A percentile compares a stretch with the other conserved stretches of the same genome.
Evolutionary conservation across 2,888 invertebrate species (phyloP).

Genomic region (Zaprionus obscuricornis): DNA sequence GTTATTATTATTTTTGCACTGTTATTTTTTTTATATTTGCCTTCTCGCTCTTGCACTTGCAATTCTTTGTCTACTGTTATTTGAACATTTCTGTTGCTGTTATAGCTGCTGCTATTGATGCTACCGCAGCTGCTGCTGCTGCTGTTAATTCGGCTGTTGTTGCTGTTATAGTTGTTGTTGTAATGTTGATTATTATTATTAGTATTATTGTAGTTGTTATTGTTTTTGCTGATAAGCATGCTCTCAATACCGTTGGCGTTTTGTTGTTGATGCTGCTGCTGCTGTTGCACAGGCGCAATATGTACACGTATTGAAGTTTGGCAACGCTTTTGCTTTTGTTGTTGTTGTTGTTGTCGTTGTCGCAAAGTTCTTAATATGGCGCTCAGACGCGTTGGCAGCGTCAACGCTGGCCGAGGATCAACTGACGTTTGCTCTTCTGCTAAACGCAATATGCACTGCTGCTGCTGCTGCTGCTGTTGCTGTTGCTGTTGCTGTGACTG

Average conservation of each 20-base stretch:
- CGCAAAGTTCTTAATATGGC: slow-evolving; percentile 45
- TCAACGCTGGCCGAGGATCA: no score
- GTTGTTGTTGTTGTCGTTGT: slow-evolving; percentile 12
- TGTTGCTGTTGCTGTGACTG: slow-evolving; percentile 13
- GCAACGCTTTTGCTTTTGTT: slow-evolving; percentile 23
- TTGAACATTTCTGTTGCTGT: slow-evolving; percentile 3
- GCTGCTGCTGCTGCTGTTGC: slow-evolving; percentile 5
- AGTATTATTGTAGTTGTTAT: slow-evolving; percentile 13
- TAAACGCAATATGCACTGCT: no score
- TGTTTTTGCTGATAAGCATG: slow-evolving; percentile 16
- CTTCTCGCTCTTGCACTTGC: no score
- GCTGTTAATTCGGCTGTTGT: slow-evolving; percentile 4
- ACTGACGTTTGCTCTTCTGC: no score
- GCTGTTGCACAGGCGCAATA: slow-evolving; percentile 58
- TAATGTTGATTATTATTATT: slow-evolving; percentile 1
- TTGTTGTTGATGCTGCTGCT: background rate
- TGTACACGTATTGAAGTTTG: slow-evolving; percentile 70
- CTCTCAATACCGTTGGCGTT: slow-evolving; percentile 40
- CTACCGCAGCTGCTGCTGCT: slow-evolving; percentile 5
- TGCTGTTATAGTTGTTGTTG: slow-evolving; percentile 1
- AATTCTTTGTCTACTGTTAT: slow-evolving; percentile 1
- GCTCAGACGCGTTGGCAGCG: no score
- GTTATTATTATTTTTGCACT: no score
- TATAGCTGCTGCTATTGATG: slow-evolving; percentile 4
- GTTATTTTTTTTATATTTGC: no score